These are phyloP conservation scores for Netelia virgata DNA, from an alignment of 2,888 invertebrate genomes.

Conservation along the genomic window DNA sequence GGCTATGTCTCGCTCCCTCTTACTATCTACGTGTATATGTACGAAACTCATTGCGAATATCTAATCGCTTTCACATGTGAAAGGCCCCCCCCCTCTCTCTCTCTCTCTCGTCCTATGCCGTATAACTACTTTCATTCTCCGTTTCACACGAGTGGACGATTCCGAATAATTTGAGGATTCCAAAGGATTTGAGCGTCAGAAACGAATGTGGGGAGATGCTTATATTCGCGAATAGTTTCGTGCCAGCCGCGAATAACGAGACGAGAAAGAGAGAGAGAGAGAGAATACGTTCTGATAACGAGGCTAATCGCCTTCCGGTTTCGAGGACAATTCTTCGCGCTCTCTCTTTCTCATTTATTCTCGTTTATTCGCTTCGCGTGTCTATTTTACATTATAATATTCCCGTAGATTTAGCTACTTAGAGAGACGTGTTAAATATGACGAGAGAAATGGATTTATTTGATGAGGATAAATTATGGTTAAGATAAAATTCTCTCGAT, in stretches of 20 bases:
- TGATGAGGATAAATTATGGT: neutral
- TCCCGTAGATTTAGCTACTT: neutral
- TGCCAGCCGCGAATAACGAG: conserved; percentile 54
- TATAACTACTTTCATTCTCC: conserved; percentile 6
- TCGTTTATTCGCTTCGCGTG: neutral
- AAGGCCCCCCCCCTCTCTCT: conserved; percentile 1
- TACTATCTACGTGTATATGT: neutral
- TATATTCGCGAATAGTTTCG: conserved; percentile 62
- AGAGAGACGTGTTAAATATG: neutral
- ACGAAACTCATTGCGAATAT: conserved; percentile 47
- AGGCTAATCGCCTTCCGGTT: conserved; percentile 56
- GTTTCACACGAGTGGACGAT: conserved; percentile 34
- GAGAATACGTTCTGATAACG: conserved; percentile 48
- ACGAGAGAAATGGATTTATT: neutral
- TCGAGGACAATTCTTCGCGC: conserved; percentile 27
- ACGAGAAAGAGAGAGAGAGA: conserved; percentile 25
- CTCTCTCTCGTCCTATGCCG: neutral
- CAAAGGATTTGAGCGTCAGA: conserved; percentile 27
- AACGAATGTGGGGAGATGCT: conserved; percentile 40
- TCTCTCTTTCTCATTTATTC: conserved; percentile 23
- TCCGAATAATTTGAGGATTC: conserved; percentile 63
- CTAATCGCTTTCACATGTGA: conserved; percentile 62
- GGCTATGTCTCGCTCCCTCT: neutral
- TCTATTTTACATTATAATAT: conserved; percentile 27
- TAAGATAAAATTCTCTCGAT: neutral